Evolutionary conservation across 92 coral and sea anemone species (phyloP), one percentile per base, ranked within the genome.

Genomic region (Parazoanthus swiftii): DNA sequence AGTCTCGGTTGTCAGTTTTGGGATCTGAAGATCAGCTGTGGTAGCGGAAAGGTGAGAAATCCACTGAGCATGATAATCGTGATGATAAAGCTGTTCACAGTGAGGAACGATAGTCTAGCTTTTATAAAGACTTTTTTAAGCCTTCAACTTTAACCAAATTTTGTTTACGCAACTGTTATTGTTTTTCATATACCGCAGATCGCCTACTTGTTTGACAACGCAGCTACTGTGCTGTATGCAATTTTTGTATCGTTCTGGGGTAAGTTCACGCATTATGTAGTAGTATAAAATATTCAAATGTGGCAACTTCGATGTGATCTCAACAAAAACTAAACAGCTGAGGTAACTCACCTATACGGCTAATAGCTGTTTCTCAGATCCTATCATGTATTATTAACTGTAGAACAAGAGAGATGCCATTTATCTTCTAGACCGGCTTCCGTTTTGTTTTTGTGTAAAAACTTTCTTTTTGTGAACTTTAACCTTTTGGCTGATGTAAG

Each of bases 171-270:
- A 63, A 78, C 20, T 63, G 48, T 38, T 5, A 46, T 4, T 65
- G 54, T 35, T 42, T 72, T 33, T 88, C 10, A 10, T 81, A 10
- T 74, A 36, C 73, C 80, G 14, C 84, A 96, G 98, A 89, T 93
- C 79, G 96, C 99, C 20, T 96, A 96, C 90, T 88, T 96, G 86
- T 96, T 96, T 90, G 99, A 96, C 86, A 96, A 96, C 48, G 99
- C 98, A n/a, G 95, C 99, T 26, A 96, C 99, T 5, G 99, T 96
- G 44, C 88, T 96, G 90, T 96, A 93, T 85, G 95, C 99, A 26
- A 86, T 96, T 10, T 96, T 96, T 90, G 99, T 96, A 78, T 96
- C 99, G 56, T 96, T 96, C 92, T 96, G 99, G 99, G 98, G 99
- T 96, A 90, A 95, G 95, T 25, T 51, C 48, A 33, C 35, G 59